A percentile compares a stretch with the other conserved stretches of the same genome.
Evolutionary conservation across 2,888 invertebrate genomes (phyloP).

Genomic region (Yponomeuta plumbellus): DNA sequence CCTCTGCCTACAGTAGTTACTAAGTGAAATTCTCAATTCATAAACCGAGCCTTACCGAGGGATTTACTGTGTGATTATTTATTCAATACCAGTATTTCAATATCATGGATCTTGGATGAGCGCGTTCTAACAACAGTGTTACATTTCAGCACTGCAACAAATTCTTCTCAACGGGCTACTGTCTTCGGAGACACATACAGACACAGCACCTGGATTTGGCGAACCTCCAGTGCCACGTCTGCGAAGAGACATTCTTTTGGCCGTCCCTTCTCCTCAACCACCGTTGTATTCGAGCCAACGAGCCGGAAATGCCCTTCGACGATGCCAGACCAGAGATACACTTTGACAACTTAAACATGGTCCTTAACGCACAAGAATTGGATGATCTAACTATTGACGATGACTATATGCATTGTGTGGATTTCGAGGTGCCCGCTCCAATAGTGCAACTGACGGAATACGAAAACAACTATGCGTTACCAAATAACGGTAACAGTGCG

Average conservation of each 20-base stretch:
- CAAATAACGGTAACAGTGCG: neutral
- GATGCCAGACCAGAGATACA: constrained; percentile 53
- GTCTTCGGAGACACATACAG: constrained; percentile 48
- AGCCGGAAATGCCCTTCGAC: constrained; percentile 50
- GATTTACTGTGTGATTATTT: no score
- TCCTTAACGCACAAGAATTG: constrained; percentile 31
- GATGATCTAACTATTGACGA: constrained; percentile 44
- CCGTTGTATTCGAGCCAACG: constrained; percentile 45
- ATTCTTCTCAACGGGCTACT: constrained; percentile 45
- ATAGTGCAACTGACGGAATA: constrained; percentile 49
- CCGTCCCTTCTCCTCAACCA: constrained; percentile 47
- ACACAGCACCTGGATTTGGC: constrained; percentile 39
- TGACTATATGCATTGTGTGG: constrained; percentile 44
- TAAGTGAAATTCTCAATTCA: no score
- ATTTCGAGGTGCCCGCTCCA: constrained; percentile 61
- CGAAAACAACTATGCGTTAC: constrained; percentile 23
- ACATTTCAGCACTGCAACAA: constrained; percentile 52
- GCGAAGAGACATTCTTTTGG: constrained; percentile 59
- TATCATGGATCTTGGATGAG: no score
- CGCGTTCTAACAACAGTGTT: neutral
- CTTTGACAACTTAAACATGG: constrained; percentile 42
- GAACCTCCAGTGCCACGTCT: constrained; percentile 42
- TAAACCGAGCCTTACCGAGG: no score
- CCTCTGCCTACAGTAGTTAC: no score
- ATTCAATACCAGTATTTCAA: no score